Conservation (phyloP, 1,140 invertebrate genomes). For the Sinella curviseta region DNA sequence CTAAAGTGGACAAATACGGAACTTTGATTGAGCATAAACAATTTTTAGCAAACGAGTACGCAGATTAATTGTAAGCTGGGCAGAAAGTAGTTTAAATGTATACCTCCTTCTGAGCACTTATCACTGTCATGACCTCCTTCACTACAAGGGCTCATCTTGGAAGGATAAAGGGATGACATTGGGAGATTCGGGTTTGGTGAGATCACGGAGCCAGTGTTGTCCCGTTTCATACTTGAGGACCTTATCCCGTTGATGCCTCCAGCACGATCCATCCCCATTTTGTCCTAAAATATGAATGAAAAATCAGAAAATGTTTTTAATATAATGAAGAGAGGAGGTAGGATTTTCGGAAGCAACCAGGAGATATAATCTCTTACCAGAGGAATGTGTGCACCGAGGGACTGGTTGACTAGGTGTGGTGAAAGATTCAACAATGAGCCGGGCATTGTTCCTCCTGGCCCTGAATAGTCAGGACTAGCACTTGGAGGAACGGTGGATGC, state of each 20-base stretch:
- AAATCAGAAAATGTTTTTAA: neutral
- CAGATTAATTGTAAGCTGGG: too few relatives aligned
- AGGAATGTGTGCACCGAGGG: slow-evolving; percentile 48
- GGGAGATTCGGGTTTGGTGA: neutral
- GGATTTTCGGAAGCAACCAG: neutral
- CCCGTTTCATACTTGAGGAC: slow-evolving; percentile 29
- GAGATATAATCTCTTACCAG: slow-evolving; percentile 32
- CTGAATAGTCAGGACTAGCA: slow-evolving; percentile 39
- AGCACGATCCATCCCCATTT: slow-evolving; percentile 12
- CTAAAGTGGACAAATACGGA: slow-evolving; percentile 35
- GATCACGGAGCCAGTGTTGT: slow-evolving; percentile 32
- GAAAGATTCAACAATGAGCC: slow-evolving; percentile 39
- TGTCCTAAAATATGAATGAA: slow-evolving; percentile 34
- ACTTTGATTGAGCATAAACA: too few relatives aligned
- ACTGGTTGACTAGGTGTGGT: slow-evolving; percentile 49
- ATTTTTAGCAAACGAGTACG: too few relatives aligned
- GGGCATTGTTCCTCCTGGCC: slow-evolving; percentile 30
- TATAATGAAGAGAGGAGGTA: neutral
- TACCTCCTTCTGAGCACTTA: slow-evolving; percentile 47
- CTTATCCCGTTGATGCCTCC: slow-evolving; percentile 30
- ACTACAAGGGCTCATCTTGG: slow-evolving; percentile 45
- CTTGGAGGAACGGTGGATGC: slow-evolving; percentile 38
- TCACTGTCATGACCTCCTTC: slow-evolving; percentile 39
- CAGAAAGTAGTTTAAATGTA: too few relatives aligned
- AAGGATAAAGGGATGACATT: slow-evolving; percentile 33